Evolutionary conservation across 2,797 vertebrate genomes (phyloP).

Genomic region (Labeo calbasu): DNA sequence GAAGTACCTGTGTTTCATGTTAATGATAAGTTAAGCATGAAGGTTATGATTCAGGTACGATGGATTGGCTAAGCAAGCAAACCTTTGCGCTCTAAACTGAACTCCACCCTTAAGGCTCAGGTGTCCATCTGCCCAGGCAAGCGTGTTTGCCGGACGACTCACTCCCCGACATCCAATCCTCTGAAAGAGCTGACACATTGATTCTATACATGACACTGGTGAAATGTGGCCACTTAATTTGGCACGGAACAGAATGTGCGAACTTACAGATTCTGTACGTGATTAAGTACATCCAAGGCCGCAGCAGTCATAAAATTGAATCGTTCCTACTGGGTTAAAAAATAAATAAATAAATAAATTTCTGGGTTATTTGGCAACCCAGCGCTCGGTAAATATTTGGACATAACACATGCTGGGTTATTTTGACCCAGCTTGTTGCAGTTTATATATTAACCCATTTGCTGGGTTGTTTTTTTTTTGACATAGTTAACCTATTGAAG

Average conservation of each 20-base stretch:
- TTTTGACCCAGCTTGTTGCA: too few relatives aligned
- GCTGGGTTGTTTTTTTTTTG: too few relatives aligned
- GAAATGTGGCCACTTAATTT: slow-evolving; percentile 27
- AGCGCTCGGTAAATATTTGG: too few relatives aligned
- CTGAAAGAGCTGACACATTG: slow-evolving; percentile 19
- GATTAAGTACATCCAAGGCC: background rate
- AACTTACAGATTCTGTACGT: background rate
- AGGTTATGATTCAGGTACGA: slow-evolving; percentile 9
- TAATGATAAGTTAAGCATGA: background rate
- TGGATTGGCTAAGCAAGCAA: slow-evolving; percentile 10
- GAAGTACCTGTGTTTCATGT: slow-evolving; percentile 11
- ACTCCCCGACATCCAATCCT: slow-evolving; percentile 6
- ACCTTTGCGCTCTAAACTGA: slow-evolving; percentile 10
- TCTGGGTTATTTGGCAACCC: too few relatives aligned
- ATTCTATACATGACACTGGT: slow-evolving; percentile 7
- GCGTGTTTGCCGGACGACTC: background rate
- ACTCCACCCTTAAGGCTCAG: slow-evolving; percentile 35
- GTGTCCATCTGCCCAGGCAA: slow-evolving; percentile 6
- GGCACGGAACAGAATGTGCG: background rate
- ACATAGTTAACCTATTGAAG: too few relatives aligned
- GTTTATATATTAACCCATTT: too few relatives aligned
- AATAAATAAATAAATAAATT: too few relatives aligned
- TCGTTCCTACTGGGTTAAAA: background rate
- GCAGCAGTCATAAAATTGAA: background rate
- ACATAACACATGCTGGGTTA: too few relatives aligned